Evolutionary conservation across 1,140 invertebrate species (phyloP), one percentile per base, ranked within the genome.

Genomic region (Matsumurasca onukii): DNA sequence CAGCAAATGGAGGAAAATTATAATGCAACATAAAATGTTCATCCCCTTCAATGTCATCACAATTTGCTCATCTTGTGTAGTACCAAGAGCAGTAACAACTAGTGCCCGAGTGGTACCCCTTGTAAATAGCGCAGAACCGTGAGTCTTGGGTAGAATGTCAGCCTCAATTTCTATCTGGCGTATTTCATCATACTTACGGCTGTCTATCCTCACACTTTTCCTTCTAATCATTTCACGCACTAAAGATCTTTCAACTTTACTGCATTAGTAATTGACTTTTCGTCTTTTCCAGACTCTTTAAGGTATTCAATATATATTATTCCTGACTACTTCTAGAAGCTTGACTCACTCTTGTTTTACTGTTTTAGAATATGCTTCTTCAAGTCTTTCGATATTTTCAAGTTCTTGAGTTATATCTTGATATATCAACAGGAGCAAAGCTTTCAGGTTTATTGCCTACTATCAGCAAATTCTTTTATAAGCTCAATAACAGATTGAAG

Each of bases 21-120:
- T 98, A 98, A 82, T 98, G 95, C 0, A 98, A 82, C 82, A 98
- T 95, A 80, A 98, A 98, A 79, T 95, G 97, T 79, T 98, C 97
- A 73, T 96, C 91, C 92, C 94, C 70, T 91, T 95, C 78, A 67
- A 82, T 82, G 49, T 75, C 73, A 57, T 70, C 76, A 75, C 70
- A 77, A 68, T 72, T 75, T 71, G 71, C 3, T 93, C 91, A 74
- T 92, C 94, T 73, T 98, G 91, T 0, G 89, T 84, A 1, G 95
- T 98, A 81, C 98, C 97, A 72, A 98, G 88, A 1, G 97, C 39
- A 45, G 39, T 45, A 45, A 45, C 39, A 45, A 45, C 39, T 45
- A 45, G n/a, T 2, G 98, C 95, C 81, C 98, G 95, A 2, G 97
- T 98, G 82, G 98, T 95, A 1, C 97, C 97, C 72, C 97, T 86